Evolutionary conservation across 64 coral and sea anemone species (phyloP).

Genomic region (Pocillopora damicornis): DNA sequence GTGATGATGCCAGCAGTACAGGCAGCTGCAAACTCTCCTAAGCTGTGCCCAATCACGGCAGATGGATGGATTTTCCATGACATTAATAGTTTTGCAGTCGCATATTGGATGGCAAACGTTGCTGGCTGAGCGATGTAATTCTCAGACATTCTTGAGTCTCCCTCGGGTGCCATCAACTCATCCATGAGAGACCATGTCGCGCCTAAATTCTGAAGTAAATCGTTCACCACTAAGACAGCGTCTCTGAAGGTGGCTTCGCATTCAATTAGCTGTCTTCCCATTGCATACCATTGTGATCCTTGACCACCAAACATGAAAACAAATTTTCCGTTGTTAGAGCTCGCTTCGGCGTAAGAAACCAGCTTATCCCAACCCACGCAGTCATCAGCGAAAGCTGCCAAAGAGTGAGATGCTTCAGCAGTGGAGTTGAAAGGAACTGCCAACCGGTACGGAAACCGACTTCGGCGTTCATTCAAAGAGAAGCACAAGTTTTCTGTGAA

Average conservation of each 20-base stretch:
- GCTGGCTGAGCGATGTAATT: constrained; percentile 50
- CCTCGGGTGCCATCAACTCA: constrained; percentile 43
- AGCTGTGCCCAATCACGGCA: constrained; percentile 78
- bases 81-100: constrained; percentile 47
- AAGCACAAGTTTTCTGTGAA: constrained; percentile 40
- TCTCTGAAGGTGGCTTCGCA: constrained; percentile 47
- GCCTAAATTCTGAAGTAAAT: constrained; percentile 31
- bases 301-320: constrained; percentile 78
- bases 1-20: constrained; percentile 50
- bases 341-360: not conserved
- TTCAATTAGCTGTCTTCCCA: constrained; percentile 59
- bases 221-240: constrained; percentile 34
- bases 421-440: constrained; percentile 34
- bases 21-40: constrained; percentile 79
- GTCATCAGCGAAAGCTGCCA: constrained; percentile 11
- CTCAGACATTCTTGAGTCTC: constrained; percentile 41
- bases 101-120: constrained; percentile 76
- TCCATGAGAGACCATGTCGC: constrained; percentile 39
- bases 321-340: not conserved
- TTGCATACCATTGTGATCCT: constrained; percentile 64
- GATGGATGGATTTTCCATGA: constrained; percentile 75
- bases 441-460: constrained; percentile 19
- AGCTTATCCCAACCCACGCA: constrained; percentile 20
- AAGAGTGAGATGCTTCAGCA: constrained; percentile 9
- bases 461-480: constrained; percentile 44